Base-by-base conservation (phyloP, 2,113 vertebrate species). In the Oriolus oriolus region DNA sequence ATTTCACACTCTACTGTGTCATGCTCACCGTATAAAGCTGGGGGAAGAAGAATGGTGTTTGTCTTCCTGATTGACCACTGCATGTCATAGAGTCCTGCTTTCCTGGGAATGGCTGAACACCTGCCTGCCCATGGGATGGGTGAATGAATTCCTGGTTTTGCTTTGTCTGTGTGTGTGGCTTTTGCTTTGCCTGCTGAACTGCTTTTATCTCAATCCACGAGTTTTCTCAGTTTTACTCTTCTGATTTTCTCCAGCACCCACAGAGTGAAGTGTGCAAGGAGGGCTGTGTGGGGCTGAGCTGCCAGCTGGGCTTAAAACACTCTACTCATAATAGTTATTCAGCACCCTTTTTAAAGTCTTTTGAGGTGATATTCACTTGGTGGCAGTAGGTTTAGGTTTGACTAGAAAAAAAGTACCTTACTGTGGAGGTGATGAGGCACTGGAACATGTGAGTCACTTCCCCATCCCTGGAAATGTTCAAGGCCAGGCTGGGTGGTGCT, bases 211-310 rank as follows among this genome's bases (percentile, higher is more conserved):
- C 28, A 30, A 30, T 1, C 16, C 33, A 44, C 1, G 13, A 2
- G 3, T 39, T 64, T 70, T 65, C 44, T 65, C 28, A 64, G 0
- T 57, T 57, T 64, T 19, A 16, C 14, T 23, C 6, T 64, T 50
- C 23, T 57, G 37, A 7, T 39, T n/a, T 20, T 57, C 50, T 39
- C 37, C 0, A 0, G 5, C 8, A 18, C 5, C 23, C 23, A 9
- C 23, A 37, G 23, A 6, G 5, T 35, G 41, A 41, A 16, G 18
- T 28, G 18, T 10, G 3, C 7, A 26, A n/a, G 16, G 15, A 69
- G 10, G 3, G 5, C 2, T 27, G 3, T n/a, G 23, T 9, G 28
- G 11, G 33, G 9, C 11, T 37, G 17, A 41, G 13, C 4, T n/a
- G 19, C 13, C 8, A 20, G 13, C 17, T 52, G 42, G 10, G 16